Conservation (phyloP, 2,113 vertebrate genomes). For the Oncorhynchus clarkii region DNA sequence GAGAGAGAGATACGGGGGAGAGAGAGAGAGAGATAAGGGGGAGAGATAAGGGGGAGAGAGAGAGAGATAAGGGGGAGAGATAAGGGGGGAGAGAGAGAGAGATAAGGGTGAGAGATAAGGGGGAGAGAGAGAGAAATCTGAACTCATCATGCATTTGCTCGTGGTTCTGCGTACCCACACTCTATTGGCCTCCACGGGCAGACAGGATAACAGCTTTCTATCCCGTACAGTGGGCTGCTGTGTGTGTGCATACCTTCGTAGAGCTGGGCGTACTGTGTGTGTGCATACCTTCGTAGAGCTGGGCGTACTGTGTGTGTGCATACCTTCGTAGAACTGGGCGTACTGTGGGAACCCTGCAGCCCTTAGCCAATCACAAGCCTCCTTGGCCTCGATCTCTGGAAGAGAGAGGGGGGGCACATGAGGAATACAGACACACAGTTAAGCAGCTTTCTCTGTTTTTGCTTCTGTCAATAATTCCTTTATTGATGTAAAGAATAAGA, state of each 20-base stretch:
- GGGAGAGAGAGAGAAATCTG: not conserved
- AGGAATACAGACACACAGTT: conserved; percentile 30
- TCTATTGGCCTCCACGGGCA: too few relatives aligned
- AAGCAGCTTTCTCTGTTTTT: too few relatives aligned
- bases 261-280: too few relatives aligned
- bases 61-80: not conserved
- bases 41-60: too few relatives aligned
- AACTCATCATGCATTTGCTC: too few relatives aligned
- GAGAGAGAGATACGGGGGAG: not conserved
- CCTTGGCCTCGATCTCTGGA: conserved; percentile 95
- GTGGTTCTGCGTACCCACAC: too few relatives aligned
- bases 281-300: too few relatives aligned
- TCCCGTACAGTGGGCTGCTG: not conserved
- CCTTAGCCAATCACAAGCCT: conserved; percentile 94
- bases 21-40: not conserved
- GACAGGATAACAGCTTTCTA: not conserved
- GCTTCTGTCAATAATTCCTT: too few relatives aligned
- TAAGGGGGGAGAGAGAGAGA: not conserved
- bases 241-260: too few relatives aligned
- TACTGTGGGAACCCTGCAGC: conserved; percentile 98
- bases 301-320: conserved; percentile 8
- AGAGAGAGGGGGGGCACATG: not conserved
- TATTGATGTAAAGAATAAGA: too few relatives aligned
- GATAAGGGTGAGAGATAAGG: not conserved
- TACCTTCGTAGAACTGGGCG: conserved; percentile 96